Percentiles rank a stretch among this genome's conserved stretches.
These are phyloP conservation scores for Jaculus jaculus DNA, from an alignment of 2,113 vertebrate species.

Conservation along the genomic window DNA sequence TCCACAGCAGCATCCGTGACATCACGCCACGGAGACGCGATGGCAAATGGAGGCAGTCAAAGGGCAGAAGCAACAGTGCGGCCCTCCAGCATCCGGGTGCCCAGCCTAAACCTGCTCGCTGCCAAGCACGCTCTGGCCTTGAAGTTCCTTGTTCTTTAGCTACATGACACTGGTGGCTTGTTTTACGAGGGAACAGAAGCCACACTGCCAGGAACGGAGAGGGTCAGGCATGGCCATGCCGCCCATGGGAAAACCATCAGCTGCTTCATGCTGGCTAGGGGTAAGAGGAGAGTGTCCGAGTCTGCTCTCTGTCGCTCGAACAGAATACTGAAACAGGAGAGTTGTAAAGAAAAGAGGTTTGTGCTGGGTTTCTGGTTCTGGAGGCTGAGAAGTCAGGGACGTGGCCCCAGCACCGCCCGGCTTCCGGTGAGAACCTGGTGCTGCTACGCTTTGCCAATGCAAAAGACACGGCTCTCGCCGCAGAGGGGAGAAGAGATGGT, in stretches of 20 bases:
- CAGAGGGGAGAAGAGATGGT: too few species aligned
- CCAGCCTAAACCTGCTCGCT: not conserved
- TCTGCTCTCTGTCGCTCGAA: not conserved
- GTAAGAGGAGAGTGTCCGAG: not conserved
- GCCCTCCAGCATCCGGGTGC: too few species aligned
- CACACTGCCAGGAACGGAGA: not conserved
- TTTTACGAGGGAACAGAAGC: not conserved
- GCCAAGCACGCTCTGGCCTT: not conserved
- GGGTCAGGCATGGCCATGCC: not conserved
- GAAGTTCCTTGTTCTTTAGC: not conserved
- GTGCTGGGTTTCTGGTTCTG: not conserved
- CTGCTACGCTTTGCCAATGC: too few species aligned
- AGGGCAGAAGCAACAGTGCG: not conserved
- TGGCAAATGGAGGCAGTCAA: not conserved
- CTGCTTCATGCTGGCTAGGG: not conserved
- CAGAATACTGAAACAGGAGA: not conserved
- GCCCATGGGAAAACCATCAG: accelerated
- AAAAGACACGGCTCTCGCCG: too few species aligned
- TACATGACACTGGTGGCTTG: not conserved
- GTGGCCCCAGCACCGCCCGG: not conserved
- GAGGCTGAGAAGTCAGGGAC: not conserved
- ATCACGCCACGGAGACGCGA: not conserved
- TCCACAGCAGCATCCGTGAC: not conserved
- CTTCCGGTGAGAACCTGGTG: not conserved
- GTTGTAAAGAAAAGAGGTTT: not conserved